Percentiles rank a stretch among this genome's conserved stretches.
phyloP scores from a whole-genome alignment of 2,888 invertebrate genomes.

The Thumatha senex region DNA sequence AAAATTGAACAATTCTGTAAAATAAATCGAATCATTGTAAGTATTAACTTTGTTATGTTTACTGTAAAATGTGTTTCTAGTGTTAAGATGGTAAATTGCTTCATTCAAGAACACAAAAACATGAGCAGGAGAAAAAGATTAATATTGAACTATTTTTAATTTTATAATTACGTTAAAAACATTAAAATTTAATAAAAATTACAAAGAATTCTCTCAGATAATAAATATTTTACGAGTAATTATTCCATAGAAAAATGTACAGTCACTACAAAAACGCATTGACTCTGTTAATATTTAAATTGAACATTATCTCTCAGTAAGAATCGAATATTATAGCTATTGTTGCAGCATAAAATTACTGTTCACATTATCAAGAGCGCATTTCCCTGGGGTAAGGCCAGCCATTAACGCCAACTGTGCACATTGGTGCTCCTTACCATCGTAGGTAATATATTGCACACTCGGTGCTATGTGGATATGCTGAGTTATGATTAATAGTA shows the following conservation, averaged over 20 bases:
- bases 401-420: slow-evolving; percentile 81
- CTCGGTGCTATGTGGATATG: slow-evolving; percentile 50
- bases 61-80: too few relatives aligned
- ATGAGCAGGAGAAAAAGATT: too few relatives aligned
- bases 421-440: slow-evolving; percentile 54
- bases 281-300: slow-evolving; percentile 45
- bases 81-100: too few relatives aligned
- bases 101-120: too few relatives aligned
- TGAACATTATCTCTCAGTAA: slow-evolving; percentile 39
- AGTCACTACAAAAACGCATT: slow-evolving; percentile 33
- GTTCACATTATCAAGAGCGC: slow-evolving; percentile 71
- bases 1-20: too few relatives aligned
- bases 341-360: slow-evolving; percentile 76
- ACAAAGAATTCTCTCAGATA: slow-evolving; percentile 17
- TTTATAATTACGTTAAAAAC: too few relatives aligned
- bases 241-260: slow-evolving; percentile 21
- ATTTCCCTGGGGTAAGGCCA: slow-evolving; percentile 74
- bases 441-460: slow-evolving; percentile 61
- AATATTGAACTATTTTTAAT: too few relatives aligned
- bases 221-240: slow-evolving; percentile 15
- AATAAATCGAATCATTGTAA: too few relatives aligned
- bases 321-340: slow-evolving; percentile 51
- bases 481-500: slow-evolving; percentile 55
- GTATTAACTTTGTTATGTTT: too few relatives aligned
- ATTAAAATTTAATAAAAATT: slow-evolving; percentile 4